Conservation (phyloP, 2,888 invertebrate species). For the Athalia circularis region DNA sequence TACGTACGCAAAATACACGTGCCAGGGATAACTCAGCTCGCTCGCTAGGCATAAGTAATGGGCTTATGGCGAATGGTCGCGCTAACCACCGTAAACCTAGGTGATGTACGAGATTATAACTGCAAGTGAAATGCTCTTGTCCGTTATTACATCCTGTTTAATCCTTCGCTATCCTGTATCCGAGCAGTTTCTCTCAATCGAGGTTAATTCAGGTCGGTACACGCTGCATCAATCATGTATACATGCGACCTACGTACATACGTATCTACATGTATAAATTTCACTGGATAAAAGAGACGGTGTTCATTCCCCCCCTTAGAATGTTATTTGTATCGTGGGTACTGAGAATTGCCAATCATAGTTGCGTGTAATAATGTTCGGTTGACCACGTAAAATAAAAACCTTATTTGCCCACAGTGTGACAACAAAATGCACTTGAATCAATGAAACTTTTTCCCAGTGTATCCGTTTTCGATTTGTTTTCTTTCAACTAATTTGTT, state of each 20-base stretch:
- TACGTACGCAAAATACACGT: constrained; percentile 13
- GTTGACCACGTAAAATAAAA: too few relatives aligned
- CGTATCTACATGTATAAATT: too few relatives aligned
- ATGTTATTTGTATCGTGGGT: too few relatives aligned
- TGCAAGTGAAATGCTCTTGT: constrained; percentile 40
- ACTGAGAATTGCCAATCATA: too few relatives aligned
- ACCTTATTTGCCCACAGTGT: too few relatives aligned
- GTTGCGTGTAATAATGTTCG: too few relatives aligned
- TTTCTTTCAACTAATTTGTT: too few relatives aligned
- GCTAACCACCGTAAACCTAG: constrained; percentile 34
- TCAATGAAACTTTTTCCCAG: too few relatives aligned
- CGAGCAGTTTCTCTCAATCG: constrained; percentile 3
- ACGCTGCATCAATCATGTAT: constrained; percentile 9
- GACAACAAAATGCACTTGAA: too few relatives aligned
- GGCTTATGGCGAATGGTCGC: constrained; percentile 23
- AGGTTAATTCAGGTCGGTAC: constrained; percentile 26
- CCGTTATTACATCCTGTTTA: constrained; percentile 36
- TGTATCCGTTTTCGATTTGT: too few relatives aligned
- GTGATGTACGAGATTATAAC: constrained; percentile 41
- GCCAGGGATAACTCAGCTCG: constrained; percentile 24
- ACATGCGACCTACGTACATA: neutral
- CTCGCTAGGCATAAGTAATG: constrained; percentile 31
- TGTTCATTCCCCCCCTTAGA: too few relatives aligned
- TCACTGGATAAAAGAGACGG: too few relatives aligned
- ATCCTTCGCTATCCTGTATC: constrained; percentile 19